Percentiles rank a stretch among this genome's conserved stretches.
Evolutionary conservation across 2,113 vertebrate genomes (phyloP).

Genomic region (Equus quagga): DNA sequence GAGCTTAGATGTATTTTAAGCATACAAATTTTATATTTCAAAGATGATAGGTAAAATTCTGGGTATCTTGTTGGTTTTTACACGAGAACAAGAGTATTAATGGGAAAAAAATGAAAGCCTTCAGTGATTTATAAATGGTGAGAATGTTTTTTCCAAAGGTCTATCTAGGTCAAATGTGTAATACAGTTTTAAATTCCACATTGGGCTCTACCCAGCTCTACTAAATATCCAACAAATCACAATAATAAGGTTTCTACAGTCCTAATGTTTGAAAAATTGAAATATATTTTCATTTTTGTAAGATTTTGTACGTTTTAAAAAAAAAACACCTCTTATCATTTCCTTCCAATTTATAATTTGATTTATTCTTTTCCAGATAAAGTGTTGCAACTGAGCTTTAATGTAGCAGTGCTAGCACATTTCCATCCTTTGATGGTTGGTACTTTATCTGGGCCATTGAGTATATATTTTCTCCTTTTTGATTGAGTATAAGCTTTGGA

Average conservation of each 20-base stretch:
- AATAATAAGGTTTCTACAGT: neutral
- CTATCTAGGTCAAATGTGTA: neutral
- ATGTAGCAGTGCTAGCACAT: neutral
- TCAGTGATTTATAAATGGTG: neutral
- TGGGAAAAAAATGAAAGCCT: neutral
- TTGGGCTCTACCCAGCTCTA: neutral
- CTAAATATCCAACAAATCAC: neutral
- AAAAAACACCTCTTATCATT: neutral
- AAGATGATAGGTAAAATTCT: neutral
- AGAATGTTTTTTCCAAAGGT: neutral
- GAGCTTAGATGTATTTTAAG: neutral
- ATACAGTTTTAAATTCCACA: neutral
- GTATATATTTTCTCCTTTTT: neutral
- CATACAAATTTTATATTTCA: slow-evolving; percentile 27
- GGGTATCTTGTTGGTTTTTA: neutral
- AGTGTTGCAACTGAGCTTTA: neutral
- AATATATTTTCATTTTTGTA: neutral
- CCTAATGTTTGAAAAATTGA: neutral
- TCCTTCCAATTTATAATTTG: neutral
- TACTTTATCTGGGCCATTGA: neutral
- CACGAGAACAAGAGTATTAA: neutral
- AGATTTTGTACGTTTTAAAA: neutral
- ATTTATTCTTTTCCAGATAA: slow-evolving; percentile 5
- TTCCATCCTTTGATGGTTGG: neutral
- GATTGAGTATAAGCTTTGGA: neutral